Evolutionary conservation across 2,797 vertebrate species (phyloP), one percentile per base, ranked within the genome.

Genomic region (Zalophus californianus): DNA sequence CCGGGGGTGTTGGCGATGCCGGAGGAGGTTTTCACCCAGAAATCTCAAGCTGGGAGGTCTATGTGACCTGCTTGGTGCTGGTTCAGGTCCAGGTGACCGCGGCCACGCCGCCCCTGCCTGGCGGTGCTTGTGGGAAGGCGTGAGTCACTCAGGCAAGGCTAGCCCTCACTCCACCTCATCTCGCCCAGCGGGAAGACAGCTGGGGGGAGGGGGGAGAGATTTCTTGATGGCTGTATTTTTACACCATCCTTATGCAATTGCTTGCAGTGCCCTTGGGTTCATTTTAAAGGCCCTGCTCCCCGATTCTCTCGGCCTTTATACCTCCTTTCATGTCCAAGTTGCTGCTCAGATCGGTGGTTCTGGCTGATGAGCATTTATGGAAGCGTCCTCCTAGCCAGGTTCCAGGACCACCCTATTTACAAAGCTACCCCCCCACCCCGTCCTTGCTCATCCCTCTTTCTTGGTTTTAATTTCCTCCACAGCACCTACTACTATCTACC

Each of bases 141-240:
- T 96, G 97, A 96, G 90, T 96, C 95, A 97, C 78, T 15, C 54
- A 32, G 66, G 50, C 85, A 58, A 1, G 64, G 75, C 75, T 85
- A 96, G 91, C 58, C 89, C 96, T 93, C 70, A 5, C 41, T 70
- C 90, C 96, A 92, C 93, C 93, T 95, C 0, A 7, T 92, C 80
- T 85, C 58, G 41, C 88, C 95, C 77, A 18, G 91, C 4, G 38
- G 77, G 80, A 83, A 64, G 92, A 83, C 83, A 73, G 95, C 44
- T 21, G 83, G 78, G 86, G 78, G 66, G 52, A 62, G 50, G 66
- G 56, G 73, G 50, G 32, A 25, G 25, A 58, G 90, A 73, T 41
- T 21, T 72, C 54, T 79, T 9, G 21, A 88, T 85, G 77, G 56
- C 72, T 95, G 80, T 60, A 66, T 91, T 93, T 96, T 94, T 86